A percentile compares a stretch with the other conserved stretches of the same genome.
Conservation (phyloP, 2,888 invertebrate species). For the Gortyna flavago region DNA sequence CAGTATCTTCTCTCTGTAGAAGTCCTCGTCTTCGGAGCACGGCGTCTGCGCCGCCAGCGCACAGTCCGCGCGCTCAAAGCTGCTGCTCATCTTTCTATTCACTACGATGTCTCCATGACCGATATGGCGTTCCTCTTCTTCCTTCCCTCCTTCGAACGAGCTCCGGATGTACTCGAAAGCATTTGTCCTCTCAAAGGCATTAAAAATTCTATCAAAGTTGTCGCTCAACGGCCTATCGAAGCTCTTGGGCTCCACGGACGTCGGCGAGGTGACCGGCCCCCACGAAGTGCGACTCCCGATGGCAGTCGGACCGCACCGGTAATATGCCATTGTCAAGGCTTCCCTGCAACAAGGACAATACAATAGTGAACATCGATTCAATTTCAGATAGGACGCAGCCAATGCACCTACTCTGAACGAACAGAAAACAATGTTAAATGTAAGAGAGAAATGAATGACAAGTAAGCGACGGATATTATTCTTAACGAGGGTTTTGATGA, state of each 20-base stretch:
- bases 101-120: constrained; percentile 86
- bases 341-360: constrained; percentile 71
- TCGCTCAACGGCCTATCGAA: constrained; percentile 86
- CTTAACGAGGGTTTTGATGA: constrained; percentile 45
- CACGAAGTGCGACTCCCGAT: constrained; percentile 89
- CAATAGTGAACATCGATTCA: constrained; percentile 49
- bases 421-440: constrained; percentile 31
- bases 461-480: constrained; percentile 43
- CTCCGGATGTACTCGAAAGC: constrained; percentile 85
- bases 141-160: constrained; percentile 73
- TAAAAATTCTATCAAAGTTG: constrained; percentile 88
- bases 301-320: constrained; percentile 86
- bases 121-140: constrained; percentile 78
- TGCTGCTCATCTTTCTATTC: constrained; percentile 86
- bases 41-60: constrained; percentile 88
- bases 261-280: constrained; percentile 90
- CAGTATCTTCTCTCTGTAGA: constrained; percentile 93
- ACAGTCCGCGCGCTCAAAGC: constrained; percentile 87
- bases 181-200: constrained; percentile 87
- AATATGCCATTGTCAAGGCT: constrained; percentile 82
- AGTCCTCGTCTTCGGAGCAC: constrained; percentile 91
- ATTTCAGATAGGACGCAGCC: constrained; percentile 28
- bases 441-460: constrained; percentile 11
- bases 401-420: constrained; percentile 23
- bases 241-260: constrained; percentile 79